Percentiles rank a stretch among this genome's conserved stretches.
These are phyloP conservation scores for Myotis findleyi DNA, from an alignment of 2,797 vertebrate species.

Conservation along the genomic window DNA sequence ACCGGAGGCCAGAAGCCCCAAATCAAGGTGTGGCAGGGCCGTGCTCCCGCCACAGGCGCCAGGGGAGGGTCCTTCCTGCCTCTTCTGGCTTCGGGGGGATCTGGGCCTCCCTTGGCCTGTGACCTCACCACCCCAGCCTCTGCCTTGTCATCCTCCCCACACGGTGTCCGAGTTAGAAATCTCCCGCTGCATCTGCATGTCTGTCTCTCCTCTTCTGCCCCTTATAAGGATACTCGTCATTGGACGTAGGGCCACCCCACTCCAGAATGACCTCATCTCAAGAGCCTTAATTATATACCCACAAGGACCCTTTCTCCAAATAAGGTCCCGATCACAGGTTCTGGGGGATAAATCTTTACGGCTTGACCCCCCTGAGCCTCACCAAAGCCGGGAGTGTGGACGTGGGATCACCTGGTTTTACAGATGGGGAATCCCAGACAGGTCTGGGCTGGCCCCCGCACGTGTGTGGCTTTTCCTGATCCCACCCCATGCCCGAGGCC, in stretches of 20 bases:
- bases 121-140: background rate
- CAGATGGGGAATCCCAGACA: fast-evolving
- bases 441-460: fast-evolving
- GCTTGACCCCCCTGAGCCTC: background rate
- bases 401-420: fast-evolving
- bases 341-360: background rate
- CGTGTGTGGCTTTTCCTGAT: fast-evolving
- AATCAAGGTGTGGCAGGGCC: background rate
- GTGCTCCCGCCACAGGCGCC: background rate
- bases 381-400: too few relatives aligned
- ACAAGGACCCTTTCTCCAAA: background rate
- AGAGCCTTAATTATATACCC: background rate
- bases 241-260: background rate
- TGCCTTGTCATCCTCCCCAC: background rate
- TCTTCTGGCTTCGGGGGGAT: background rate
- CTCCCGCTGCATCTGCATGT: background rate
- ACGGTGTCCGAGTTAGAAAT: background rate
- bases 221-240: too few relatives aligned
- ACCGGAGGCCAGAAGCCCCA: background rate
- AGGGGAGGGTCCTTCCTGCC: background rate
- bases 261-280: background rate
- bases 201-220: background rate
- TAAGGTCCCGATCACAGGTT: background rate
- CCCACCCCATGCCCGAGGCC: too few relatives aligned
- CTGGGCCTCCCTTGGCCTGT: background rate